Evolutionary conservation across 2,797 vertebrate genomes (phyloP), one percentile per base, ranked within the genome.

Genomic region (Ispidina picta): DNA sequence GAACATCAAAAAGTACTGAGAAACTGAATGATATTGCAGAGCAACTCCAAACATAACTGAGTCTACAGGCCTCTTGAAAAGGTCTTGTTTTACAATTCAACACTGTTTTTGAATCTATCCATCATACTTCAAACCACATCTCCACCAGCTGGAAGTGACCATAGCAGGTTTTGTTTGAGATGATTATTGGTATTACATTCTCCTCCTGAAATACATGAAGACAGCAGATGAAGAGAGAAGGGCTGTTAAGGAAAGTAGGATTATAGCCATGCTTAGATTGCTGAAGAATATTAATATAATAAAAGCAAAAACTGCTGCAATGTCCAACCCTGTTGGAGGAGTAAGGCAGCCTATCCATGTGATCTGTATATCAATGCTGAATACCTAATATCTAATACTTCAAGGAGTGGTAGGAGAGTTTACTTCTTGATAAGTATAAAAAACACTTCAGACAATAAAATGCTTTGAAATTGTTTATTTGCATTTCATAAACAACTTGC

Each of bases 391-490:
- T 37, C 16, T 62, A 33, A 66, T 6, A 29, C 65, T 81, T 86
- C 35, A 51, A 74, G 54, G 46, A 44, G 3, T 29, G 21, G 13
- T 54, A 51, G 21, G 17, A 69, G 58, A 19, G 39, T 26, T 91
- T 92, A 35, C 26, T 19, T 28, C 88, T 59, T 81, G 26, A 86
- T 23, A 63, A 52, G 8, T 49, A 83, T 56, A 54, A 87, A 74
- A 88, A 82, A 18, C 14, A 49, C 20, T 60, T 19, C 21, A 55
- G n/a, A 74, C 5, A 54, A 55, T 69, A 56, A 91, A 79, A 70
- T 39, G 5, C 58, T 83, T 82, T 91, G 52, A 83, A 96, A 60
- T 46, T 46, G 2, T 74, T 62, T 87, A 74, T 88, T 92, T 89
- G 20, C 4, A 56, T 82, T 95, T 94, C 82, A 77, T 64, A 37